These are phyloP conservation scores for Scytalopus superciliaris DNA, from an alignment of 2,113 vertebrate genomes.

Conservation along the genomic window DNA sequence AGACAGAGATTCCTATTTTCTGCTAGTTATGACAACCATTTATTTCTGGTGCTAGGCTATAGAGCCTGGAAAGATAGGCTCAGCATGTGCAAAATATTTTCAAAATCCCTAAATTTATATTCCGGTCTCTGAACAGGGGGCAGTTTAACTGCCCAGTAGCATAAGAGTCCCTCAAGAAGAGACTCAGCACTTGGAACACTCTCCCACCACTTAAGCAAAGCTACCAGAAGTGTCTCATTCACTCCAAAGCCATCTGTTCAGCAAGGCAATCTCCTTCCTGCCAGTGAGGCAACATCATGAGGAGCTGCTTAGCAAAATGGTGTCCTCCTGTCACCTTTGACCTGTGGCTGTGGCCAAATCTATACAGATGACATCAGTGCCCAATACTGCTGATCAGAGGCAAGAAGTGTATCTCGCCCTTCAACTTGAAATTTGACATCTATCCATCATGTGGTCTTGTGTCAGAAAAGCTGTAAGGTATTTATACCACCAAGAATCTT, in stretches of 20 bases:
- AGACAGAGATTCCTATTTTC: background rate
- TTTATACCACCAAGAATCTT: background rate
- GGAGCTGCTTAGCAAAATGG: background rate
- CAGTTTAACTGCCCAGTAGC: background rate
- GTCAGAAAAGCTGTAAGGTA: background rate
- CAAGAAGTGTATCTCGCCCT: accelerated
- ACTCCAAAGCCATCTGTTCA: background rate
- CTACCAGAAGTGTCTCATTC: background rate
- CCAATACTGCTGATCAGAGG: background rate
- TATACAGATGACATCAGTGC: accelerated
- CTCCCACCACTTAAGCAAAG: background rate
- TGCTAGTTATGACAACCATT: background rate
- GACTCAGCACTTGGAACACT: background rate
- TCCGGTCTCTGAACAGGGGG: background rate
- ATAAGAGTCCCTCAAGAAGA: background rate
- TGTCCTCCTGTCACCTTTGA: background rate
- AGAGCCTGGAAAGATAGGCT: background rate
- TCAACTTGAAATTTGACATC: background rate
- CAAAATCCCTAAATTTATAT: background rate
- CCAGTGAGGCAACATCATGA: background rate
- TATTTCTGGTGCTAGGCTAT: background rate
- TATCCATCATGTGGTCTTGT: accelerated
- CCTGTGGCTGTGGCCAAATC: background rate
- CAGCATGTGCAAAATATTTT: background rate
- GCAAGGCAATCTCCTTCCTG: background rate